Evolutionary conservation across 2,888 invertebrate genomes (phyloP), one percentile per base, ranked within the genome.

Genomic region (Dryobota labecula): DNA sequence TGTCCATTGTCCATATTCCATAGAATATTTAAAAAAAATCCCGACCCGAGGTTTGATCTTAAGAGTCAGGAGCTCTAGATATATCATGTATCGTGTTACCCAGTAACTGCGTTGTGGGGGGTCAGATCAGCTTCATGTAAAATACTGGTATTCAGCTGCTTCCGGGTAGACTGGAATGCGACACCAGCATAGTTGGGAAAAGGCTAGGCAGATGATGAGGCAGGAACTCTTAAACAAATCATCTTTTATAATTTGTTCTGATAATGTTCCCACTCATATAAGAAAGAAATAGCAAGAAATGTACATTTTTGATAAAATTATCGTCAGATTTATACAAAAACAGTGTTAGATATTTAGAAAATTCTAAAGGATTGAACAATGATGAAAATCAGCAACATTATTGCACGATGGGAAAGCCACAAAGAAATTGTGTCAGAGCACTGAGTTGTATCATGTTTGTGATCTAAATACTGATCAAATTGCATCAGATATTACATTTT

Each of bases 401-500:
- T 70, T 70, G 7, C 53, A 54, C 18, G n/a, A 2, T 27, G 36
- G 27, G 27, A 54, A 54, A 45, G 33, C 43, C n/a, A 13, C 36
- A 45, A 38, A 45, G 69, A 53, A 69, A 53, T 33, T n/a, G 15
- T 53, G 41, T 3, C 36, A 53, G 11, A 24, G 30, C 30, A 24
- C 13, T 20, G 24, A 33, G 6, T 68, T 24, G 24, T 70, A 36
- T 18, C 36, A 27, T n/a, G 18, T 69, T 70, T 70, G 70, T 69
- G 70, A 70, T 43, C 15, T 15, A 70, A 24, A 3, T 27, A 43
- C 27, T 45, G 27, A 45, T 36, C 2, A n/a, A 13, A 27, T 70
- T 70, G 71, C 54, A 54, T 3, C 43, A 70, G 36, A 36, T 27
- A 53, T 54, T 69, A 11, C 69, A 45, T 43, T 36, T n/a, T n/a